Evolutionary conservation across 2,113 vertebrate genomes (phyloP), one percentile per base, ranked within the genome.

Genomic region (Emydocephalus ijimae): DNA sequence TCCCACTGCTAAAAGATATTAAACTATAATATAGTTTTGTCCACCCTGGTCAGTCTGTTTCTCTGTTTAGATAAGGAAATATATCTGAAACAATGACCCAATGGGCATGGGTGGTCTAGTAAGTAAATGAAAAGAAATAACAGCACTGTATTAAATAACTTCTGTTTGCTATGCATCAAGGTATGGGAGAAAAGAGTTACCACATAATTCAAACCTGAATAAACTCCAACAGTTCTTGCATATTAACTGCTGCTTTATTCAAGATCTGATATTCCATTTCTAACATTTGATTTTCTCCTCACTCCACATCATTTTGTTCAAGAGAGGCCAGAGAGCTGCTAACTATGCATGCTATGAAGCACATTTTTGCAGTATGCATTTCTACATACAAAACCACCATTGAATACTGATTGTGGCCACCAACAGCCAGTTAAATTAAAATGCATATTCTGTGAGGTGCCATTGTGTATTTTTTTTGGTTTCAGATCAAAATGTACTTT

Each of bases 381-480:
- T 85, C 93, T 95, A 88, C 93, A 93, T 92, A 97, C 97, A 96
- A 94, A 95, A 21, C 29, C 94, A 56, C 61, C 91, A 69, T 5
- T 95, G 96, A 98, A 92, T 92, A 0, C 61, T 89, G 94, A 39
- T 69, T 88, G 94, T 4, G 94, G 90, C 69, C 89, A 74, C 91
- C 61, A 93, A 93, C 94, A 91, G 93, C 90, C 85, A 11, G 92
- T 14, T 92, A 93, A 55, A 95, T 95, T 88, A 90, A 95, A 94
- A 96, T 95, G 93, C 54, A 93, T 93, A 94, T 88, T 91, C 95
- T 97, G 92, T 95, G 94, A 96, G 96, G 91, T 91, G 45, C 91
- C 95, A 96, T 97, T 98, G 97, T 98, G 5, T 81, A 3, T 90
- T 88, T 18, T 69, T 69, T 45, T 48, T 26, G 10, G 96, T 97